Evolutionary conservation across 2,113 vertebrate species (phyloP), one percentile per base, ranked within the genome.

Genomic region (Theristicus caerulescens): DNA sequence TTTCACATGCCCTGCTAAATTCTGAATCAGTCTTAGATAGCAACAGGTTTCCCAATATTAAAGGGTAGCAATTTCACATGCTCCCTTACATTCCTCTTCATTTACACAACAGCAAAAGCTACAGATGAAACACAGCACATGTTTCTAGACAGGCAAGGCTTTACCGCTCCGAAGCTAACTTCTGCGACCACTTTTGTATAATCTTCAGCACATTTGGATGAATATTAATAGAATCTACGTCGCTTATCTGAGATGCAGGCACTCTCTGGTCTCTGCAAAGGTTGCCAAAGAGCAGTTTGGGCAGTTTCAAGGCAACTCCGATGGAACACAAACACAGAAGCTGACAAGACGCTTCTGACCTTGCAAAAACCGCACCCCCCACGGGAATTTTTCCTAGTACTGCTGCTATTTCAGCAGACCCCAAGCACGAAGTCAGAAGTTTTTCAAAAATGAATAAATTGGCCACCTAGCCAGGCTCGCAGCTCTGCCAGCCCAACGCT

Each of bases 201-300:
- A 49, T 78, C 73, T 83, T 52, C 31, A 34, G 70, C 74, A 46
- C 89, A 77, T 89, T 62, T 57, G 73, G 61, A 88, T 11, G 66
- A 89, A 46, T 76, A 93, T 89, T 95, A 97, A 96, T 52, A 97
- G 95, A 82, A 44, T 27, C 86, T 26, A 22, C 31, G 13, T 34
- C 31, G 44, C 76, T 94, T 92, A 96, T 94, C 87, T 55, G 83
- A 90, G 77, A 71, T 8, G 57, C 5, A 10, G 96, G 85, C 79
- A 91, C 91, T 59, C 83, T 80, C 15, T 76, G 94, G 61, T 70
- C 93, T 73, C 71, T 64, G 55, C 81, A 93, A 85, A 88, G 62
- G 62, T 29, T 83, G 93, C 93, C 97, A 92, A 93, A 64, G 52
- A 88, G 77, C 52, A 65, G n/a, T 40, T 17, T 71, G 93, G 55